Conservation (phyloP, 2,113 vertebrate species). For the Oreotrochilus melanogaster region DNA sequence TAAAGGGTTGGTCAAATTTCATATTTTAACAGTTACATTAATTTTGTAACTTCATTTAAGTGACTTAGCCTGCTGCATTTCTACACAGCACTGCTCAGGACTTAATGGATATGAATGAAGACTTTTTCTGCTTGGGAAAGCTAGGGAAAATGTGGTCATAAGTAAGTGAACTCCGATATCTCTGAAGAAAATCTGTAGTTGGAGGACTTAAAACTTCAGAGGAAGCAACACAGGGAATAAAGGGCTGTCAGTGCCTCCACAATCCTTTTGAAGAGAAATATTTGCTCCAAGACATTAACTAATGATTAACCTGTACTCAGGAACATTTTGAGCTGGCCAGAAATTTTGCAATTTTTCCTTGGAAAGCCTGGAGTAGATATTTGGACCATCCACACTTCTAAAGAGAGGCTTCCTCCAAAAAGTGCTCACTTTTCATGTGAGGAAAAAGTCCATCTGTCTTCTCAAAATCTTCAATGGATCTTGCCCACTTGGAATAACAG, state of each 20-base stretch:
- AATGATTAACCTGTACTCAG: accelerated
- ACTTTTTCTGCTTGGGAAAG: not conserved
- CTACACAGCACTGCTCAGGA: not conserved
- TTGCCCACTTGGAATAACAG: not conserved
- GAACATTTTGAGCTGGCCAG: not conserved
- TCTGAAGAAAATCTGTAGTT: not conserved
- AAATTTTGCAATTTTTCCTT: not conserved
- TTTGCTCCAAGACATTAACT: not conserved
- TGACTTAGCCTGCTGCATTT: not conserved
- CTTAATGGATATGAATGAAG: not conserved
- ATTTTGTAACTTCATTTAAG: not conserved
- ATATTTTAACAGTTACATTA: not conserved
- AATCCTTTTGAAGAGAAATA: not conserved
- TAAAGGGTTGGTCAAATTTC: not conserved
- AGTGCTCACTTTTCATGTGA: not conserved
- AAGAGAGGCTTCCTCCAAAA: not conserved
- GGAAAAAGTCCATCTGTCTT: not conserved
- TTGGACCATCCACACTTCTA: not conserved
- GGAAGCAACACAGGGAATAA: not conserved
- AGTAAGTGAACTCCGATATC: not conserved
- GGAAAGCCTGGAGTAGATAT: not conserved
- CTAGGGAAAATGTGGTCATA: not conserved
- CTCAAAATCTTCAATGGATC: not conserved
- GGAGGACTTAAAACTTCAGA: not conserved
- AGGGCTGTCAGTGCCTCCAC: not conserved